phyloP scores from a whole-genome alignment of 2,113 vertebrate species.

The Leptobrachium ailaonicum region DNA sequence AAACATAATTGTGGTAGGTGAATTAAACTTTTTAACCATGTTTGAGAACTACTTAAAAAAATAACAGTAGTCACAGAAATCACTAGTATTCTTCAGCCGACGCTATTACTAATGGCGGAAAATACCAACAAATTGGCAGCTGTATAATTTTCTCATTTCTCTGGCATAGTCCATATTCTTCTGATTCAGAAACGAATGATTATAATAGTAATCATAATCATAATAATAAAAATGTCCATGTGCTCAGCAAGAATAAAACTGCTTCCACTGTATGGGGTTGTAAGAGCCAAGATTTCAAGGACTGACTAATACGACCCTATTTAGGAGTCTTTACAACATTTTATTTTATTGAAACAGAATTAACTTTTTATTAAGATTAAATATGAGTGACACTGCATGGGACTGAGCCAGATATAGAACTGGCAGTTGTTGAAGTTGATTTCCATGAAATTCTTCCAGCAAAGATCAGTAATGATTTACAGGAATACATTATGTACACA shows the following conservation, averaged over 20 bases:
- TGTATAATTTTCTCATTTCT: neutral
- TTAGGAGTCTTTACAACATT: conserved; percentile 47
- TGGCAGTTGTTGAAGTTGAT: conserved; percentile 40
- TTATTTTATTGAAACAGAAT: conserved; percentile 49
- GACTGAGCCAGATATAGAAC: conserved; percentile 35
- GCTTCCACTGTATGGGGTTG: conserved; percentile 37
- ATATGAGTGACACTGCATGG: conserved; percentile 47
- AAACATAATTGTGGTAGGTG: no score
- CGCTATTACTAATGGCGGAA: no score
- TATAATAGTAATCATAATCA: conserved; percentile 48
- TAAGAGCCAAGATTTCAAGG: conserved; percentile 51
- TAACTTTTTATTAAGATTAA: conserved; percentile 52
- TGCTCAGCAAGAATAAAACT: conserved; percentile 47
- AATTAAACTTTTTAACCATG: no score
- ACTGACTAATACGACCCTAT: conserved; percentile 47
- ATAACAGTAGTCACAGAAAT: no score
- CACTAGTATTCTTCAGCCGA: no score
- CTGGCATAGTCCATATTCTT: conserved; percentile 36
- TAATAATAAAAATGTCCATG: conserved; percentile 50
- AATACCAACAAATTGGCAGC: conserved; percentile 17
- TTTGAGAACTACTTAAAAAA: no score
- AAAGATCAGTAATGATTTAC: conserved; percentile 43
- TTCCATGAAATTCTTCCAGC: conserved; percentile 43
- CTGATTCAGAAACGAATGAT: conserved; percentile 43
- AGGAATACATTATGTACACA: conserved; percentile 36